Evolutionary conservation across 2,113 vertebrate genomes (phyloP), one percentile per base, ranked within the genome.

Genomic region (Chamaea fasciata): DNA sequence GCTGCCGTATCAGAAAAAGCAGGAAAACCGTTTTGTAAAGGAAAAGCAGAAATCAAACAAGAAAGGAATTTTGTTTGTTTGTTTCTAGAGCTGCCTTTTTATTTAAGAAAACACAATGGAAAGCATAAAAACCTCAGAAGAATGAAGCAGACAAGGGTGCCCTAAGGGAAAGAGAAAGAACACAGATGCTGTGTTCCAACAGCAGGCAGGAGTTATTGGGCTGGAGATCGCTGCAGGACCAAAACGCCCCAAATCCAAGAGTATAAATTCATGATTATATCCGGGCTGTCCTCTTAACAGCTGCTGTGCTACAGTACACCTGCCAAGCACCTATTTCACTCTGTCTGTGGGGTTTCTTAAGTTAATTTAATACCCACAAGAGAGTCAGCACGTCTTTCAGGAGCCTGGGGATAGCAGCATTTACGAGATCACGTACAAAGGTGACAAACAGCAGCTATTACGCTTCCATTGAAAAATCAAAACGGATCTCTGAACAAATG

Each of bases 41-140:
- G 39, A 93, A 90, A 94, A 87, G 47, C 71, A 90, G 77, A 91
- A 89, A 56, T 68, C 70, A 77, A 79, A 76, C 42, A 94, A 89
- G 92, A 91, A 94, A 95, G 84, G 94, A 96, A 95, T 97, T 95
- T 78, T 90, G 57, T 95, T 95, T 96, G 78, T 82, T 97, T 97
- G 92, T 50, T 92, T 93, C 81, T 65, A 44, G 76, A 82, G 88
- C 46, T 74, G 62, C 53, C 49, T 84, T 87, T 91, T 94, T 35
- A 88, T 95, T 96, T 88, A 89, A 94, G 56, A 95, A 91, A 88
- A 94, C 92, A 97, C 95, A 96, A 87, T 92, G 81, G 88, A 70
- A 92, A 90, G 80, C 77, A 93, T 15, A 84, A 92, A 96, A 92
- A 62, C 33, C 53, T 91, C 82, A 42, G 71, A 77, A 91, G 78